These are phyloP conservation scores for Grammomys surdaster DNA, from an alignment of 2,113 vertebrate species.

Conservation along the genomic window DNA sequence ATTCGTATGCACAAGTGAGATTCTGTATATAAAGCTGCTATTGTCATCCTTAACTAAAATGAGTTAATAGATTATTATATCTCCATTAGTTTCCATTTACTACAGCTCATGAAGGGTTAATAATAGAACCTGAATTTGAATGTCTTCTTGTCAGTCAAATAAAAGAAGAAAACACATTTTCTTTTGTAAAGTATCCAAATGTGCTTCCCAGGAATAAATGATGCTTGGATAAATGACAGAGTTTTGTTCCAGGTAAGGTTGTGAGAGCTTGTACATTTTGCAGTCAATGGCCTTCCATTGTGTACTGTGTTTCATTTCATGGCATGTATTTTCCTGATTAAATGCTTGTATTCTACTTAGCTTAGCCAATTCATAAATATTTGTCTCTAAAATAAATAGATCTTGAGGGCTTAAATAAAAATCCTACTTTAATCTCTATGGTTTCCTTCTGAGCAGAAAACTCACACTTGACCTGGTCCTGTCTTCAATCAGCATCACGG, in stretches of 20 bases:
- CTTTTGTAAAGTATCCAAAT: slow-evolving; percentile 48
- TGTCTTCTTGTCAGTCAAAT: background rate
- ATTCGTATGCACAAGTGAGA: background rate
- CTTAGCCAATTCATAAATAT: background rate
- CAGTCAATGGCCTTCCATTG: slow-evolving; percentile 12
- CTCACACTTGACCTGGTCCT: background rate
- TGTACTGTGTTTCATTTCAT: slow-evolving; percentile 46
- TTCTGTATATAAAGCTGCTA: background rate
- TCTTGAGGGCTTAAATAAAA: background rate
- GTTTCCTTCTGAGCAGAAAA: background rate
- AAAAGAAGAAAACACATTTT: slow-evolving; percentile 32
- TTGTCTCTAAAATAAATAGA: slow-evolving; percentile 57
- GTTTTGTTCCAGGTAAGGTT: slow-evolving; percentile 54
- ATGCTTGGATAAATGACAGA: slow-evolving; percentile 45
- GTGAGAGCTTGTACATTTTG: slow-evolving; percentile 38
- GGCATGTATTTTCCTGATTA: slow-evolving; percentile 49
- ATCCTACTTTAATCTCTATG: background rate
- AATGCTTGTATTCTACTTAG: slow-evolving; percentile 10
- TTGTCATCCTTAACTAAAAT: background rate
- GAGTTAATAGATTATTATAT: background rate
- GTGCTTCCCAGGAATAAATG: slow-evolving; percentile 35
- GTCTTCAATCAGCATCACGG: slow-evolving; percentile 7
- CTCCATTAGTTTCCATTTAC: background rate
- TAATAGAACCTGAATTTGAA: background rate
- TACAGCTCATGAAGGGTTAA: background rate